Conservation (phyloP, 2,113 vertebrate species). For the Colaptes auratus region DNA sequence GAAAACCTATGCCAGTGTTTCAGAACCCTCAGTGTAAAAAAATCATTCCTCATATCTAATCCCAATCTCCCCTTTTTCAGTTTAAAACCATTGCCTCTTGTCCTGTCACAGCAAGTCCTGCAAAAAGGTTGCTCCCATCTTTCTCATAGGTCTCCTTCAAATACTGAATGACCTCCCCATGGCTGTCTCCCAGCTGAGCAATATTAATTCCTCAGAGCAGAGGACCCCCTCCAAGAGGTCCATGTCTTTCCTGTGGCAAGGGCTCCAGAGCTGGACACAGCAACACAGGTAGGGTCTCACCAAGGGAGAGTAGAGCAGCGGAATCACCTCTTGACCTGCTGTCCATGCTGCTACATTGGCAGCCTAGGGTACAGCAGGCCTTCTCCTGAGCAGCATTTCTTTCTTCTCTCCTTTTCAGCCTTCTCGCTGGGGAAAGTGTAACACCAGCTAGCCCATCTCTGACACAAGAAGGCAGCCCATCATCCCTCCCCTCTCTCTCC, state of each 20-base stretch:
- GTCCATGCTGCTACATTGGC: background rate
- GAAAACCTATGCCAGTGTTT: background rate
- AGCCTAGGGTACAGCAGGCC: background rate
- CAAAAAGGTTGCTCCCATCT: background rate
- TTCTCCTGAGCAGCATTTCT: background rate
- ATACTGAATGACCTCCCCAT: background rate
- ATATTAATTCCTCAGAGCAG: background rate
- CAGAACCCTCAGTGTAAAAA: background rate
- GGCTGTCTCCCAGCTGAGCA: background rate
- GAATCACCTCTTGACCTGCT: background rate
- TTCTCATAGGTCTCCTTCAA: background rate
- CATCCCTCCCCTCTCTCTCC: background rate
- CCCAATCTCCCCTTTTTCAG: background rate
- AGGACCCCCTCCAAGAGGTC: background rate
- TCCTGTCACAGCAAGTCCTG: background rate
- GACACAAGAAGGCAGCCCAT: background rate
- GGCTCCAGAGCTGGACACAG: background rate
- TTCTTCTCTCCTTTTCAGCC: background rate
- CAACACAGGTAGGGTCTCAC: background rate
- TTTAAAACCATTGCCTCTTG: background rate
- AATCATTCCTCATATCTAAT: background rate
- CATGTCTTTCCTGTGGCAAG: background rate
- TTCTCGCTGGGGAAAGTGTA: background rate
- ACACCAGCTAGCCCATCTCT: background rate
- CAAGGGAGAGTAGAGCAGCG: background rate